phyloP scores from a whole-genome alignment of 2,888 invertebrate species.

The Plebejus argus region DNA sequence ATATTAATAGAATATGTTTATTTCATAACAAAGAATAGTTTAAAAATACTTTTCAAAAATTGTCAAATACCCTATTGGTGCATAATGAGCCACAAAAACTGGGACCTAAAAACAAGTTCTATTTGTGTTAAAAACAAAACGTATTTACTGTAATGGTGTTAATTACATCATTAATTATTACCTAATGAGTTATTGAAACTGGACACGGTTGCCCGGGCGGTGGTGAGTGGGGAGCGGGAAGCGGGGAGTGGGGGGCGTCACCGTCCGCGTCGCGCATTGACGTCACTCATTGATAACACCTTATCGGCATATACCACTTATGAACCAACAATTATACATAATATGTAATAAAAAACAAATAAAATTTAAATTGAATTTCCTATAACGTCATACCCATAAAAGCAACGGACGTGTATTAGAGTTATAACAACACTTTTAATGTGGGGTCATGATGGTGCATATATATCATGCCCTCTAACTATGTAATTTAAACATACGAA shows the following conservation, averaged over 20 bases:
- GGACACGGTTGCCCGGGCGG: background rate
- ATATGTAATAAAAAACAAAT: slow-evolving; percentile 24
- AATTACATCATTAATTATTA: slow-evolving; percentile 16
- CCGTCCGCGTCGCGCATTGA: background rate
- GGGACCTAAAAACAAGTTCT: background rate
- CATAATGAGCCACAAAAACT: background rate
- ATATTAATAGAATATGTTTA: too few species aligned
- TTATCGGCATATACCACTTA: slow-evolving; percentile 17
- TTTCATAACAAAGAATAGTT: too few species aligned
- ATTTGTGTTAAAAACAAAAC: background rate
- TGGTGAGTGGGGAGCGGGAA: background rate
- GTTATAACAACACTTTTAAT: slow-evolving; percentile 10
- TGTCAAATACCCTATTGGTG: too few species aligned
- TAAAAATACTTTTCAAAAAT: too few species aligned
- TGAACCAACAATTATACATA: background rate
- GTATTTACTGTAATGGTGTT: slow-evolving; percentile 2
- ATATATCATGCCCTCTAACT: background rate
- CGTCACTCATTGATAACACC: slow-evolving; percentile 22
- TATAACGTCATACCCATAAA: slow-evolving; percentile 25
- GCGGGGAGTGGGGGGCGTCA: background rate
- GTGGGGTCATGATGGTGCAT: background rate
- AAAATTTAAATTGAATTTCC: slow-evolving; percentile 18
- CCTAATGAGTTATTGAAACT: slow-evolving; percentile 7
- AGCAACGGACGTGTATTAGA: background rate
- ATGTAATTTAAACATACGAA: background rate